Evolutionary conservation across 2,888 invertebrate species (phyloP), one percentile per base, ranked within the genome.

Genomic region (Drosophila anomelani): DNA sequence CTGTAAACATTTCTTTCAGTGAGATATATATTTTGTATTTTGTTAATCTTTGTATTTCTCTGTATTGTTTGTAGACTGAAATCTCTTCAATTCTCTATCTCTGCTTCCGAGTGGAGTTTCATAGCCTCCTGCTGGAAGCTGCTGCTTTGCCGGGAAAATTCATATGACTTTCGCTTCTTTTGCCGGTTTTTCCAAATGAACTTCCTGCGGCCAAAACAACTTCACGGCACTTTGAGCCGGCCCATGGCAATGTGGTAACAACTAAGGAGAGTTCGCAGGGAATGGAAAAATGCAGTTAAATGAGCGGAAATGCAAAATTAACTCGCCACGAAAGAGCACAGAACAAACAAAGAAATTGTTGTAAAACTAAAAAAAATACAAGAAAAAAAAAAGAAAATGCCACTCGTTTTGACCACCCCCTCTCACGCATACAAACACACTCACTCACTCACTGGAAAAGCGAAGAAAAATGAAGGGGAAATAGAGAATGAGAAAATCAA

Each of bases 221-320:
- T 85, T 86, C 82, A 84, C 85, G 87, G 67, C 77, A 87, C 85
- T 86, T 86, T 81, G 73, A 81, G 76, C 46, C 46, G 47, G 56
- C 55, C 64, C 72, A 57, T 78, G 64, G 66, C 69, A 79, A 68
- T 62, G 63, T 58, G 49, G 29, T 57, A 39, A 38, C 51, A 34
- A 34, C 20, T 13, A 54, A 57, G 23, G n/a, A 32, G 8, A n/a
- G 26, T 47, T 20, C 1, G 17, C 7, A 13, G 36, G 23, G 49
- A 43, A n/a, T 53, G 32, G 29, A 36, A 49, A 71, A 87, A 79
- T 85, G 76, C 83, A 87, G 83, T 85, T 87, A 88, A 85, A 85
- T 87, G 85, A 85, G 85, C 88, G 84, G 89, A 88, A 85, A 87
- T 84, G 87, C 84, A 87, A 85, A 85, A 88, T 85, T 85, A 85